These are phyloP conservation scores for Helogale parvula DNA, from an alignment of 2,113 vertebrate genomes.

Conservation along the genomic window DNA sequence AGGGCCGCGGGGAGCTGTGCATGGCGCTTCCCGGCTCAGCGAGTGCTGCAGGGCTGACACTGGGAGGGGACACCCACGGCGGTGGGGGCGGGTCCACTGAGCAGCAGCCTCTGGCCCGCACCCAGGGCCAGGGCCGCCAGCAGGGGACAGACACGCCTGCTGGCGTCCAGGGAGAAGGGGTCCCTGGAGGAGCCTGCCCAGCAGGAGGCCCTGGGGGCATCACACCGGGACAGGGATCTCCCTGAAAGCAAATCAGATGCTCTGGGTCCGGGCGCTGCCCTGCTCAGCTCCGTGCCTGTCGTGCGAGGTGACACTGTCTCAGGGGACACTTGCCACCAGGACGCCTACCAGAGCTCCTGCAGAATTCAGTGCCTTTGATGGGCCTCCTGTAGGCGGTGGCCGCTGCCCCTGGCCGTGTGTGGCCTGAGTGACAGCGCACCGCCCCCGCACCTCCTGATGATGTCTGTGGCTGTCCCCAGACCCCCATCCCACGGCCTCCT, in stretches of 20 bases:
- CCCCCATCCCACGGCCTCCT: neutral
- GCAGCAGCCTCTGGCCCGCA: neutral
- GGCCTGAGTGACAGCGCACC: rapidly evolving
- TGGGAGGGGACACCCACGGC: too few relatives aligned
- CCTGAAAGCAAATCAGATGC: rapidly evolving
- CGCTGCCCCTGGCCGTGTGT: neutral
- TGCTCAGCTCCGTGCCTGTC: rapidly evolving
- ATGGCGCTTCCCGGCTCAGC: neutral
- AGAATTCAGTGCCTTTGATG: rapidly evolving
- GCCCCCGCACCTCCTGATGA: neutral
- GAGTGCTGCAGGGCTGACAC: neutral
- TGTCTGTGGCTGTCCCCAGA: too few relatives aligned
- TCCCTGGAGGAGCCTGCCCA: too few relatives aligned
- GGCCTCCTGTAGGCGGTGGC: neutral
- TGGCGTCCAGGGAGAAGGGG: too few relatives aligned
- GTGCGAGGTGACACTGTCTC: too few relatives aligned
- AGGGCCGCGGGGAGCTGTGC: rapidly evolving
- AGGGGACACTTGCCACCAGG: too few relatives aligned
- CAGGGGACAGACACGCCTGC: too few relatives aligned
- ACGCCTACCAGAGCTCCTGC: neutral
- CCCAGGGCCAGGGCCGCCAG: too few relatives aligned
- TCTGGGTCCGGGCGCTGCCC: rapidly evolving
- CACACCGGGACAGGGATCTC: too few relatives aligned
- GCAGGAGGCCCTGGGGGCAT: too few relatives aligned
- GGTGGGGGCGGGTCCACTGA: neutral